phyloP scores from a whole-genome alignment of 2,888 invertebrate genomes.

The Synanthedon tipuliformis region DNA sequence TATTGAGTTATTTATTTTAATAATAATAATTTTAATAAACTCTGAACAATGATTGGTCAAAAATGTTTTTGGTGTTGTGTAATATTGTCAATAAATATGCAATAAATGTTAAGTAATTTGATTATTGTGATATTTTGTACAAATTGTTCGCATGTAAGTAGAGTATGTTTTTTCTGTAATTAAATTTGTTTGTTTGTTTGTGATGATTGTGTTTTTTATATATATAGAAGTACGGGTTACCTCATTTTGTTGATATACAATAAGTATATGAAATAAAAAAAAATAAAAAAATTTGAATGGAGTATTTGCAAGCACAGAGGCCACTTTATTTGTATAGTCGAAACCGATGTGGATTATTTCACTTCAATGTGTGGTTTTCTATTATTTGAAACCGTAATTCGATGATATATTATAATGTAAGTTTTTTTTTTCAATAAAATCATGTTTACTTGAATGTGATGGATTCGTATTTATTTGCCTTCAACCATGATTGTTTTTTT shows the following conservation, averaged over 20 bases:
- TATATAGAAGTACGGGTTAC: too few species aligned
- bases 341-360: too few species aligned
- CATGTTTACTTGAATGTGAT: slow-evolving; percentile 24
- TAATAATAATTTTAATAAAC: not conserved
- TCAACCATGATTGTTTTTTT: too few species aligned
- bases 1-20: not conserved
- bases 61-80: slow-evolving; percentile 1
- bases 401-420: too few species aligned
- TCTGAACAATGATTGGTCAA: not conserved
- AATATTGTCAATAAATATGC: slow-evolving; percentile 7
- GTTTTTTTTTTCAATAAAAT: slow-evolving; percentile 59
- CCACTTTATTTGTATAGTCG: slow-evolving; percentile 1
- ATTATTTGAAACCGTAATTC: too few species aligned
- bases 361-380: too few species aligned
- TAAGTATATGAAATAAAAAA: not conserved
- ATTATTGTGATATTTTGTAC: slow-evolving; percentile 65
- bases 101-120: slow-evolving; percentile 33
- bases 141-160: slow-evolving; percentile 52
- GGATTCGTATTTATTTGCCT: slow-evolving; percentile 26
- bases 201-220: not conserved
- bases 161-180: slow-evolving; percentile 27
- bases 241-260: not conserved
- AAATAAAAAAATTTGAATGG: slow-evolving; percentile 8
- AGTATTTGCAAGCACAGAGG: slow-evolving; percentile 62
- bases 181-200: slow-evolving; percentile 13